These are phyloP conservation scores for Xenus cinereus DNA, from an alignment of 2,113 vertebrate species.

Conservation along the genomic window DNA sequence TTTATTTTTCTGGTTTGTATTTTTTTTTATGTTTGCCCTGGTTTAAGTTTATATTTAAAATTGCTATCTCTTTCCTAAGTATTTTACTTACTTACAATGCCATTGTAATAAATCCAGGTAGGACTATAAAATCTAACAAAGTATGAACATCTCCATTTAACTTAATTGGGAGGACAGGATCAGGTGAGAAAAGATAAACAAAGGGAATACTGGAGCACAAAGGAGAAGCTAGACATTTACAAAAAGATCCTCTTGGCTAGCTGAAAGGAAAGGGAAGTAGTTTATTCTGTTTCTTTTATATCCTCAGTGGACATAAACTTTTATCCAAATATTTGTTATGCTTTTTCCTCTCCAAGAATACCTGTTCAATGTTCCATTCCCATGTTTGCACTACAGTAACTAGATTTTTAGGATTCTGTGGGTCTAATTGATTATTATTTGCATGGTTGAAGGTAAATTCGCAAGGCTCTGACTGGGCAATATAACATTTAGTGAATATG, in stretches of 20 bases:
- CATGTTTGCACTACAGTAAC: neutral
- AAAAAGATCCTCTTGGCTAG: neutral
- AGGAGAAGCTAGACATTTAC: neutral
- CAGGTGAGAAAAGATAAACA: conserved; percentile 19
- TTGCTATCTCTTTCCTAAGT: neutral
- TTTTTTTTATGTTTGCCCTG: neutral
- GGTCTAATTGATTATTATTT: neutral
- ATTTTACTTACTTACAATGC: neutral
- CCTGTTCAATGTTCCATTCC: neutral
- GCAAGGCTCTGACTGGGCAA: neutral
- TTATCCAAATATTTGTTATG: conserved; percentile 30
- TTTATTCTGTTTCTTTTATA: conserved; percentile 27
- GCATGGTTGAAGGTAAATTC: neutral
- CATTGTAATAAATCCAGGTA: neutral
- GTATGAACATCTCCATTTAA: neutral
- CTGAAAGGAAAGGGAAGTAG: conserved; percentile 14
- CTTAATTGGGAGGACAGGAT: neutral
- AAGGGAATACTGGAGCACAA: neutral
- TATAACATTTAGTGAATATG: neutral
- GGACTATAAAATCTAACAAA: neutral
- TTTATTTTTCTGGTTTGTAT: neutral
- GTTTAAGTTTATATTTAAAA: neutral
- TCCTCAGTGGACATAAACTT: neutral
- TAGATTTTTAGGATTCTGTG: neutral
- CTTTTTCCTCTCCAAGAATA: conserved; percentile 29